Percentiles rank a stretch among this genome's conserved stretches.
Conservation (phyloP, 2,888 invertebrate genomes). For the Cremastinae sp. region DNA sequence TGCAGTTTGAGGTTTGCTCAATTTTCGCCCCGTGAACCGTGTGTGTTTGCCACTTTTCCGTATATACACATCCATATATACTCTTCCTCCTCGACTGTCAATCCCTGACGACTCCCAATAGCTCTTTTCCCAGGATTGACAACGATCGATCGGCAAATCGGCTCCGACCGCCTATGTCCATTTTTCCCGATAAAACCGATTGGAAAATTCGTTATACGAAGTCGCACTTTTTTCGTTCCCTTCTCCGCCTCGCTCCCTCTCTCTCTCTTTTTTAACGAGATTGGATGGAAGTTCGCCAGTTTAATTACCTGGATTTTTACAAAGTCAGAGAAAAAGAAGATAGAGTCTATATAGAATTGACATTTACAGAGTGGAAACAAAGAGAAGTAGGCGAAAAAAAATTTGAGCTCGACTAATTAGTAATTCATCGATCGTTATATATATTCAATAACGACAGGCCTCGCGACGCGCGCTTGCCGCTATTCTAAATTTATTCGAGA, state of each 20-base stretch:
- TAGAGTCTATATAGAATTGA: not conserved
- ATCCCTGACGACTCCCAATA: slow-evolving; percentile 24
- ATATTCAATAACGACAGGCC: too few relatives aligned
- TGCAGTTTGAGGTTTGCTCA: too few relatives aligned
- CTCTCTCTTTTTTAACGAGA: slow-evolving; percentile 35
- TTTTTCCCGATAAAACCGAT: slow-evolving; percentile 29
- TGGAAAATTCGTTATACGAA: slow-evolving; percentile 55
- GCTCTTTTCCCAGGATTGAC: slow-evolving; percentile 60
- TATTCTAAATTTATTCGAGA: not conserved
- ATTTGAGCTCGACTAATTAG: slow-evolving; percentile 39
- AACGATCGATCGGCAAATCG: slow-evolving; percentile 65
- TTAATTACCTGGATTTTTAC: slow-evolving; percentile 48
- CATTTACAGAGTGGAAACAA: not conserved
- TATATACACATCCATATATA: too few relatives aligned
- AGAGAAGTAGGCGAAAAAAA: slow-evolving; percentile 38
- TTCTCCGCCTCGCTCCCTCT: too few relatives aligned
- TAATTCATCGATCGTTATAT: slow-evolving; percentile 38
- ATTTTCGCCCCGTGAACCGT: too few relatives aligned
- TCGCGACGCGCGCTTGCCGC: slow-evolving; percentile 10
- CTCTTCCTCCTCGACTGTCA: slow-evolving; percentile 22
- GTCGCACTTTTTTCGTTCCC: too few relatives aligned
- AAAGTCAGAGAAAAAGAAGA: slow-evolving; percentile 6
- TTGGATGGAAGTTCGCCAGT: slow-evolving; percentile 8
- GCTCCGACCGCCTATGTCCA: slow-evolving; percentile 38
- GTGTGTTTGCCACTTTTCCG: too few relatives aligned